A percentile compares a stretch with the other conserved stretches of the same genome.
These are phyloP conservation scores for Acanthaster planci DNA, from an alignment of 35 echinoderm and acorn worm genomes.

Conservation along the genomic window DNA sequence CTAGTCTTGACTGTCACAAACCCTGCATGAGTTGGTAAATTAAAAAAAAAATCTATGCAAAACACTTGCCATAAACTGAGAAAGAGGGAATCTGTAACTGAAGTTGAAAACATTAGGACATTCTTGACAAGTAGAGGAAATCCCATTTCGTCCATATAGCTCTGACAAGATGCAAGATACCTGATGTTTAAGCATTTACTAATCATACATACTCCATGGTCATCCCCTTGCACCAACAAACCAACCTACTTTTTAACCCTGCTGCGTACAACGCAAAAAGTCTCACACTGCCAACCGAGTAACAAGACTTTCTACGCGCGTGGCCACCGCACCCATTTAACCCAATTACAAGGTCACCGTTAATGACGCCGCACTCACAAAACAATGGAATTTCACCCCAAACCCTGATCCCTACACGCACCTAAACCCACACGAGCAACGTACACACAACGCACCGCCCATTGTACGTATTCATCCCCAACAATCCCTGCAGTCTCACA, in stretches of 20 bases:
- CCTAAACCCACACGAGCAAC: conserved; percentile 32
- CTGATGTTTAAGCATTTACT: not conserved
- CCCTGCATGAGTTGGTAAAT: too few species aligned
- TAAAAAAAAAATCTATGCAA: too few species aligned
- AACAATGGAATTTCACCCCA: conserved; percentile 29
- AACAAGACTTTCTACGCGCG: not conserved
- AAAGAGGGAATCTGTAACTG: too few species aligned
- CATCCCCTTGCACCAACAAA: not conserved
- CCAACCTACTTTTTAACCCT: not conserved
- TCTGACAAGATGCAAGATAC: too few species aligned
- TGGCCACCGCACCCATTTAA: conserved; percentile 5
- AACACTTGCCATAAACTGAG: too few species aligned
- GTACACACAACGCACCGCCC: conserved; percentile 15
- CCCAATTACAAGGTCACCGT: conserved; percentile 23
- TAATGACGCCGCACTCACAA: conserved; percentile 40
- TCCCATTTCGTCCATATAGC: too few species aligned
- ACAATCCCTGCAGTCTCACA: not conserved
- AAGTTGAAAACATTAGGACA: too few species aligned
- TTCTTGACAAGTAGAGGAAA: too few species aligned
- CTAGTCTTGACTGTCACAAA: too few species aligned
- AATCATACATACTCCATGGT: not conserved
- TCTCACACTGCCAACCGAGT: not conserved
- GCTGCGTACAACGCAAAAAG: not conserved
- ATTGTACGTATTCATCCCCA: conserved; percentile 16
- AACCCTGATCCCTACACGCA: not conserved